Percentiles rank a stretch among this genome's conserved stretches.
These are phyloP conservation scores for Caerostris extrusa DNA, from an alignment of 1,140 invertebrate species.

Conservation along the genomic window DNA sequence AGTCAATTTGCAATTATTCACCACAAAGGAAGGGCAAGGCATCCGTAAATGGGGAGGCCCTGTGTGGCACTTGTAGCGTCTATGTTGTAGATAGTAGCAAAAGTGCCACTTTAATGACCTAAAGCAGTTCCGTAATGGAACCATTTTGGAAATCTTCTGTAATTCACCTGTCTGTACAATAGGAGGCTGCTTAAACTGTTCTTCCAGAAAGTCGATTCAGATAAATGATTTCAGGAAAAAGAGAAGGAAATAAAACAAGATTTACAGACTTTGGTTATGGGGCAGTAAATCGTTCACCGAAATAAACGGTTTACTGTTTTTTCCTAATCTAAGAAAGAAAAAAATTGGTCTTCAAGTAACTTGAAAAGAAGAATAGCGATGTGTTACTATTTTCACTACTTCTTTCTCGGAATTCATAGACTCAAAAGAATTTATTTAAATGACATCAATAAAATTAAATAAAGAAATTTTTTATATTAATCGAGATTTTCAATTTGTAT, in stretches of 20 bases:
- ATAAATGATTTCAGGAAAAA: constrained; percentile 2
- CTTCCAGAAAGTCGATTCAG: constrained; percentile 9
- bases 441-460: too few species aligned
- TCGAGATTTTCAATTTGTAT: too few species aligned
- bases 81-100: background rate
- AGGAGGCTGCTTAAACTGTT: background rate
- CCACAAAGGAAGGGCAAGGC: background rate
- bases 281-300: constrained; percentile 31
- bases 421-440: background rate
- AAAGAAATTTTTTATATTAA: too few species aligned
- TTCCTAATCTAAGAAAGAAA: background rate
- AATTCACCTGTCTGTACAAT: constrained; percentile 7
- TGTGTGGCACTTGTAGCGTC: background rate
- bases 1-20: constrained; percentile 9
- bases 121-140: background rate
- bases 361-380: background rate
- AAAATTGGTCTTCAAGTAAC: background rate
- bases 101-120: background rate
- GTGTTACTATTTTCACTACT: background rate
- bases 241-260: background rate
- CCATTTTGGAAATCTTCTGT: background rate
- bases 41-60: background rate
- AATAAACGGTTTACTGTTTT: background rate
- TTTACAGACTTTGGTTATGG: background rate
- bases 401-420: background rate